Evolutionary conservation across 1,140 invertebrate genomes (phyloP), one percentile per base, ranked within the genome.

Genomic region (Eriocheir sinensis): DNA sequence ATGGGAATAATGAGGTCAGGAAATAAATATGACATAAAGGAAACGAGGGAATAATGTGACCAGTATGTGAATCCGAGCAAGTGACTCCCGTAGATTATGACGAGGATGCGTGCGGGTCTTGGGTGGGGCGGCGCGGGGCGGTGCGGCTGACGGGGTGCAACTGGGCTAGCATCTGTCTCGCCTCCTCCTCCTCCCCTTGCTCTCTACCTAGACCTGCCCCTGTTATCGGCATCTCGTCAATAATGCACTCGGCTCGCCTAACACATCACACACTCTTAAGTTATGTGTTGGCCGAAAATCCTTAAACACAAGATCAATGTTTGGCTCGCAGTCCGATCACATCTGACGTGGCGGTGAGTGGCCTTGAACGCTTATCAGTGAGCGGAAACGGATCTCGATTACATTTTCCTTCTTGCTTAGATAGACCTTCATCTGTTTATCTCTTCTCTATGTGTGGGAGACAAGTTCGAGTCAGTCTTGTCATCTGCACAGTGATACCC

Each of bases 51-150:
- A n/a, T n/a, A n/a, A n/a, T n/a, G 34, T 38, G 81, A 36, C 2
- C 21, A 17, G 53, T 90, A 90, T 90, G 3, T 90, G 89, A 90
- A 90, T 72, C 48, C 32, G 34, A 48, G 89, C 89, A 36, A 21
- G 72, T 41, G 30, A 72, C 53, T 90, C 89, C 89, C 89, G 89
- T 32, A 90, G 89, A 90, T 0, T 90, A 30, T 34, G 3, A 32
- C 9, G 41, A n/a, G n/a, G 44, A 32, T 40, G 15, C 27, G 38
- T 9, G 86, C n/a, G 3, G 0, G 86, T 27, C 8, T 44, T 8
- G 38, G 86, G 38, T 40, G n/a, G 34, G 6, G 3, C 21, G 86
- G 36, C 12, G 85, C 38, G 60, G 60, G 0, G 60, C 60, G 27
- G 8, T n/a, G 12, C 12, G 60, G 12, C n/a, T n/a, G 21, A n/a